Conservation (phyloP, 2,113 vertebrate species). For the Zosterops japonicus region DNA sequence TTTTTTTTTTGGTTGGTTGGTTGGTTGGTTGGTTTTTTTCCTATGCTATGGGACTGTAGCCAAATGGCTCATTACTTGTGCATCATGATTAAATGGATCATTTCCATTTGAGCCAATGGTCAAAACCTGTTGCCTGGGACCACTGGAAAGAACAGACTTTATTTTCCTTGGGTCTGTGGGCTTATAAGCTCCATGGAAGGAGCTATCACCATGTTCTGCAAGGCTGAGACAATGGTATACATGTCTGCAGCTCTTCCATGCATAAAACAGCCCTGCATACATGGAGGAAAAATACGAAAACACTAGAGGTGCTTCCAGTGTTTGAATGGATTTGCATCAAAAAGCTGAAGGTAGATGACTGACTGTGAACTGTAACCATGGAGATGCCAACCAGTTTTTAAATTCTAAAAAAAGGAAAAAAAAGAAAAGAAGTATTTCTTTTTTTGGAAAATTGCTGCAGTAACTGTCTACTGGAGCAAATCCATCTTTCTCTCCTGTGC, state of each 20-base stretch:
- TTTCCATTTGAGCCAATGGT: neutral
- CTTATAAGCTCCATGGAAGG: neutral
- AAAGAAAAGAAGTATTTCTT: rapidly evolving
- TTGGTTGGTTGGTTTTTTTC: neutral
- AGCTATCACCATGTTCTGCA: neutral
- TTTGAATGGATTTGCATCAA: neutral
- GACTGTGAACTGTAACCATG: neutral
- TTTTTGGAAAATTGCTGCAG: neutral
- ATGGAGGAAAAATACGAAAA: neutral
- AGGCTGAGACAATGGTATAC: neutral
- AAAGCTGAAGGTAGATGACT: neutral
- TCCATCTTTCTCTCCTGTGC: neutral
- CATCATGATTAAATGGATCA: neutral
- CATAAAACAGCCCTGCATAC: neutral
- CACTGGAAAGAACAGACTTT: neutral
- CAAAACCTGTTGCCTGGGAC: neutral
- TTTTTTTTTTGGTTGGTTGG: neutral
- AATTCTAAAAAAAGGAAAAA: neutral
- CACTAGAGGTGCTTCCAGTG: neutral
- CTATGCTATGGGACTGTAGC: neutral
- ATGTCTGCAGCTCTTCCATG: neutral
- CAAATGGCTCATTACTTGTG: neutral
- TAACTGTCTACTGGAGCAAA: neutral
- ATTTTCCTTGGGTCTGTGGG: neutral
- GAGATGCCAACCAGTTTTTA: neutral